phyloP scores from a whole-genome alignment of 1,140 invertebrate genomes.

The Babylonia areolata region DNA sequence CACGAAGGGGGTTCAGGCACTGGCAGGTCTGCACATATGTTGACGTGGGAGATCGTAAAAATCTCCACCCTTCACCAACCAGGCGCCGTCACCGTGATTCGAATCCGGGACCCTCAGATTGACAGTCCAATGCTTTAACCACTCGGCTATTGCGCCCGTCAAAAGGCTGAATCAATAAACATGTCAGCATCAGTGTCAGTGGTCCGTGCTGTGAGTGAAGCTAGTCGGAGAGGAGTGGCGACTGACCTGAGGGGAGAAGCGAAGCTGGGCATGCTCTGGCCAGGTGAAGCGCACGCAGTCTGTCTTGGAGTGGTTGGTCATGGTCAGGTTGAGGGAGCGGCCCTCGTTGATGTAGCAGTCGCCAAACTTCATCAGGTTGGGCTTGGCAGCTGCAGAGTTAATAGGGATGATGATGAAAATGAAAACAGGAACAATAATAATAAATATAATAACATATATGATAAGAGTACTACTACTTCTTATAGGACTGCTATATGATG shows the following conservation, averaged over 20 bases:
- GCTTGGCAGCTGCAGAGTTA: constrained; percentile 69
- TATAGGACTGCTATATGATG: too few species aligned
- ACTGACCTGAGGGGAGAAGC: constrained; percentile 67
- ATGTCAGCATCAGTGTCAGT: background rate
- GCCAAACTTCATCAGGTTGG: constrained; percentile 74
- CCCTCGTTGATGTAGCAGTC: constrained; percentile 73
- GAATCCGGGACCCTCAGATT: too few species aligned
- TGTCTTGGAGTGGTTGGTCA: constrained; percentile 74
- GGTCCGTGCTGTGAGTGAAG: background rate
- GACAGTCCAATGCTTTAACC: too few species aligned
- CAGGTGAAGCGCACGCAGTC: constrained; percentile 72
- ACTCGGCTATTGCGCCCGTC: too few species aligned
- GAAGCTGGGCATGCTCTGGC: constrained; percentile 69
- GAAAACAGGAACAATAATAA: background rate
- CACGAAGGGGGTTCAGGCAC: too few species aligned
- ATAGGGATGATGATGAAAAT: background rate
- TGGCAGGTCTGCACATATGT: too few species aligned
- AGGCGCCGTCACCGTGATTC: too few species aligned
- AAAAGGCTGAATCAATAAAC: background rate
- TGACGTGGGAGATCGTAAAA: too few species aligned
- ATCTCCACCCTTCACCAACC: too few species aligned
- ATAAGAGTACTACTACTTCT: too few species aligned
- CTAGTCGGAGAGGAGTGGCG: background rate
- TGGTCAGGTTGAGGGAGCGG: constrained; percentile 68
- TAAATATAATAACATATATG: too few species aligned